Evolutionary conservation across 2,797 vertebrate species (phyloP), one percentile per base, ranked within the genome.

Genomic region (Spinus olivaceus): DNA sequence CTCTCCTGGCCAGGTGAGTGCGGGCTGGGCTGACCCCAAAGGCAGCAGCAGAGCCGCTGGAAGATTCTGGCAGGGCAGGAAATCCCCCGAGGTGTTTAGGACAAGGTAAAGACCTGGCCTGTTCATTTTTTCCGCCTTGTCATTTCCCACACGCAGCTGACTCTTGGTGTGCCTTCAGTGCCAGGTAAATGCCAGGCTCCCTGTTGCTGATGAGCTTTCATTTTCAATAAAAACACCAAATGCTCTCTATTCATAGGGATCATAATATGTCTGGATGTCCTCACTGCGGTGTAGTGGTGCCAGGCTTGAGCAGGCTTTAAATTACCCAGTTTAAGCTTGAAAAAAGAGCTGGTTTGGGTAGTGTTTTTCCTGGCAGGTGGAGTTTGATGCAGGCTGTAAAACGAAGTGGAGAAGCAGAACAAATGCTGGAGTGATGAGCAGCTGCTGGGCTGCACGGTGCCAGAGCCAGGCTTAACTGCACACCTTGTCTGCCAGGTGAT

Each of bases 11-110:
- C 79, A 44, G 86, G 88, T 82, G 16, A 35, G 54, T 7, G 25
- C 28, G 2, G 90, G 28, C 78, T 51, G 84, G n/a, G 27, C 82
- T 65, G 65, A 39, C 33, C 81, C 10, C 3, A 8, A 12, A 44
- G 30, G 51, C n/a, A 79, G 51, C 60, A 30, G 39, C 86, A 54
- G 54, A 81, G 53, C 49, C 56, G 0, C 5, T 25, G 35, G 81
- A 94, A 92, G 81, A 25, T 93, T 94, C 88, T 89, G 86, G 65
- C 67, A 93, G 74, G 47, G 54, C 32, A 14, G 67, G 57, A 71
- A 89, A 39, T 73, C n/a, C 51, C 46, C 72, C 32, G 20, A 35
- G 69, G 12, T 46, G 7, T 61, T 87, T 72, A 37, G 67, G 25
- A 42, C 50, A 46, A 90, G 54, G 64, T 93, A 5, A 71, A 91